Evolutionary conservation across 2,888 invertebrate genomes (phyloP), one percentile per base, ranked within the genome.

Genomic region (Polia nebulosa): DNA sequence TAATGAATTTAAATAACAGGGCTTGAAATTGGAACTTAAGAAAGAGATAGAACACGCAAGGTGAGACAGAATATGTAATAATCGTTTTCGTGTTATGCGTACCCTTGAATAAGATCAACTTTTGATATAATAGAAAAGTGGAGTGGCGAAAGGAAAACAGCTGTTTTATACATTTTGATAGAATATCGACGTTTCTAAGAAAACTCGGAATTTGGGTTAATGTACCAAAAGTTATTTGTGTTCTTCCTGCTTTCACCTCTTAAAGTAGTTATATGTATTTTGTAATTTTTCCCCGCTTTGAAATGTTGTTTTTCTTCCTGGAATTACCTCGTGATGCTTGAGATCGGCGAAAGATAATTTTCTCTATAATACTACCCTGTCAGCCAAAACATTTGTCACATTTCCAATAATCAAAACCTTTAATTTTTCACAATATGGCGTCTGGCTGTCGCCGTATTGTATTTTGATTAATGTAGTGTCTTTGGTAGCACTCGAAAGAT

Each of bases 21-120:
- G 11, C 25, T 51, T 73, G 25, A n/a, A 74, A 49, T 41, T 20
- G 22, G 49, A 34, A n/a, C 41, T 60, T 36, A 29, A 51, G 74
- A 39, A 6, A n/a, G 25, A 71, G 58, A 51, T 63, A 44, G 41
- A 9, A 17, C 22, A 29, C 29, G 8, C 0, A 59, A 44, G 22
- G 32, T 15, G 17, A 36, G n/a, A 34, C 34, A n/a, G 17, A 29
- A 36, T 3, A 52, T 32, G 13, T 51, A 3, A 65, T 69, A 39
- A 49, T 25, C 52, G 11, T 65, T 74, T 17, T 11, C 15, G 17
- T 52, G 7, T 8, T 17, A 17, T 20, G 15, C 25, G 9, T 29
- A 25, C 11, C 2, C 25, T 36, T 44, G 17, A 36, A 52, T 27
- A 11, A 20, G 27, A 68, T 36, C 17, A 36, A 52, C 15, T 71